Base-by-base conservation (phyloP, 1,140 invertebrate species). In the Gryon sp. region DNA sequence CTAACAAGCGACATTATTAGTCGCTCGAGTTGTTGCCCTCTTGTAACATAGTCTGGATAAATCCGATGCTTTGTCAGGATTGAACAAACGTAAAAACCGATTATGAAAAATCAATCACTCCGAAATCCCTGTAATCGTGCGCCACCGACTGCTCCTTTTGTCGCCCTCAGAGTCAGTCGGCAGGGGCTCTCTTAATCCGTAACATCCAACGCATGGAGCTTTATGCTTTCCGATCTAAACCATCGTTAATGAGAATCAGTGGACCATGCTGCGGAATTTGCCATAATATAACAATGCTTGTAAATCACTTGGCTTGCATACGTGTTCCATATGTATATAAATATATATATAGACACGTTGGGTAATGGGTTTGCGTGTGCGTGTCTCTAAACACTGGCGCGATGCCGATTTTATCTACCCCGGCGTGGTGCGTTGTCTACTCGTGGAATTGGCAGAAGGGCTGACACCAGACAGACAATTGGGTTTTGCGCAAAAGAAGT, bases 341-440 rank as follows among this genome's bases (percentile, higher is more conserved):
- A 48, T 69, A 46, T 40, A 22, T 43, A n/a, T n/a, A n/a, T n/a
- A n/a, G n/a, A n/a, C 14, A 5, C 48, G 20, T 74, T 73, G 18
- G 34, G 74, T 75, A 75, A 72, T 69, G 26, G 48, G 48, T 34
- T 77, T 11, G 60, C 70, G 60, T 76, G 74, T 74, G 55, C 68
- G 78, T 76, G 59, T 50, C 68, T 46, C 59, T 77, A 69, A 79
- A 80, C 70, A 75, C 50, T 40, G 36, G 30, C 32, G 59, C 72
- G 77, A 69, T 80, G 72, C 70, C 60, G 82, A 84, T 84, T 84
- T 80, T 84, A 82, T 82, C 82, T 74, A 76, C 68, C 75, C 60
- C 74, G 43, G 53, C n/a, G n/a, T n/a, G n/a, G n/a, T n/a, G n/a
- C n/a, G n/a, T n/a, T 69, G 36, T 60, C 53, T 74, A 66, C 74